phyloP scores from a whole-genome alignment of 1,140 invertebrate genomes.

The Apis laboriosa region DNA sequence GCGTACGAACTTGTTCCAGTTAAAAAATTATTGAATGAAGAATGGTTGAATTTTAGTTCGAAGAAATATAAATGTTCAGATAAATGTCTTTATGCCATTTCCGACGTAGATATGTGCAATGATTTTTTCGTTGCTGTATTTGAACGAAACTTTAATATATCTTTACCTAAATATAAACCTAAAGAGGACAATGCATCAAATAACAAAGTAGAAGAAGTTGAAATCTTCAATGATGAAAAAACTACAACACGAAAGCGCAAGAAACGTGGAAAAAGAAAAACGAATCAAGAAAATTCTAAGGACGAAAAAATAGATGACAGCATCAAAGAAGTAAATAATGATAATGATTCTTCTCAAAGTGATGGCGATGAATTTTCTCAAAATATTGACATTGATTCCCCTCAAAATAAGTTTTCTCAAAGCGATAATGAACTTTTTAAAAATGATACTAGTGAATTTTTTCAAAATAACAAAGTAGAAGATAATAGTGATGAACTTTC shows the following conservation, averaged over 20 bases:
- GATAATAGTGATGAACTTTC: background rate
- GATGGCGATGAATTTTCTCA: background rate
- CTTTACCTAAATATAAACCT: slow-evolving; percentile 55
- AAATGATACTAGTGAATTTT: no score
- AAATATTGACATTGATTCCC: background rate
- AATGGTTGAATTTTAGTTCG: slow-evolving; percentile 87
- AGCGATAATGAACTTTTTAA: no score
- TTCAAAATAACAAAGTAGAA: background rate
- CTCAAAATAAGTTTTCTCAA: no score
- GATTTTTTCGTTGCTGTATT: slow-evolving; percentile 97
- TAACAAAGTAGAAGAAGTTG: background rate
- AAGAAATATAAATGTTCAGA: slow-evolving; percentile 84
- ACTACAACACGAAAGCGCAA: background rate
- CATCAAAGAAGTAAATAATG: background rate
- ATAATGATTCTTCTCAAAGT: background rate
- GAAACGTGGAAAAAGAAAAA: slow-evolving; percentile 3
- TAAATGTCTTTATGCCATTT: slow-evolving; percentile 89
- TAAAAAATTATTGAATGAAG: slow-evolving; percentile 82
- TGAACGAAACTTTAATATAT: slow-evolving; percentile 81
- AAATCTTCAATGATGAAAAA: background rate
- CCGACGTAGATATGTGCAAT: slow-evolving; percentile 90
- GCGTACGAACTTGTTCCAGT: slow-evolving; percentile 85
- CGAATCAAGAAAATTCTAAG: background rate
- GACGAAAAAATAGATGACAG: no score
- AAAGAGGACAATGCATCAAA: background rate